Evolutionary conservation across 2,888 invertebrate species (phyloP), one percentile per base, ranked within the genome.

Genomic region (Muschampia plurimacula): DNA sequence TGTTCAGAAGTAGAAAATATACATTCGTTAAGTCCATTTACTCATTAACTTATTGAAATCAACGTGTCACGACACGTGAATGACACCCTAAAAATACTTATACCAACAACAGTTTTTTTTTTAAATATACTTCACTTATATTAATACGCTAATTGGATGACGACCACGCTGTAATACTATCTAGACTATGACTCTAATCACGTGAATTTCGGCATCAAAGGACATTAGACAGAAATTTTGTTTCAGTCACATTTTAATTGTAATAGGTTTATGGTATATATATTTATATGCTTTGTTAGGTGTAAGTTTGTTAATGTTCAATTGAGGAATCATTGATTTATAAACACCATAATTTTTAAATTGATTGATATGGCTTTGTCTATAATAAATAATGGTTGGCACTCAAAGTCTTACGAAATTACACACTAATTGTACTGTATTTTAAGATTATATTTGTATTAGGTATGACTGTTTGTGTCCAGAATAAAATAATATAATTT

Each of bases 191-290:
- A 52, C 52, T 52, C 15, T 15, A n/a, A 49, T 49, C 52, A 52
- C 52, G 15, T 52, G 52, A 52, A 15, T 15, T 52, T 52, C 3
- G 52, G 52, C 52, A 52, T 52, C 15, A 15, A 52, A 52, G 2
- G 28, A 52, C 9, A 52, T 52, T 52, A 22, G 55, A 10, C 10
- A 41, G 22, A 22, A 55, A 22, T 55, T 55, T 9, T 22, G 55
- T 22, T n/a, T 55, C 22, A 55, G 55, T 55, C 55, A 52, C 52
- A 52, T 52, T 52, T 52, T 55, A 22, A 55, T 55, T 55, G 55
- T 55, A 55, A 55, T 55, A 22, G 55, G 55, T 22, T 55, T 22
- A 2, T 9, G 22, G n/a, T 52, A 8, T n/a, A n/a, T n/a, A 49
- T 49, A n/a, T 6, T 49, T 5, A n/a, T 7, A n/a, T 49, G n/a